A percentile compares a stretch with the other conserved stretches of the same genome.
These are phyloP conservation scores for Myotis pilosus DNA, from an alignment of 2,797 vertebrate genomes.

Conservation along the genomic window DNA sequence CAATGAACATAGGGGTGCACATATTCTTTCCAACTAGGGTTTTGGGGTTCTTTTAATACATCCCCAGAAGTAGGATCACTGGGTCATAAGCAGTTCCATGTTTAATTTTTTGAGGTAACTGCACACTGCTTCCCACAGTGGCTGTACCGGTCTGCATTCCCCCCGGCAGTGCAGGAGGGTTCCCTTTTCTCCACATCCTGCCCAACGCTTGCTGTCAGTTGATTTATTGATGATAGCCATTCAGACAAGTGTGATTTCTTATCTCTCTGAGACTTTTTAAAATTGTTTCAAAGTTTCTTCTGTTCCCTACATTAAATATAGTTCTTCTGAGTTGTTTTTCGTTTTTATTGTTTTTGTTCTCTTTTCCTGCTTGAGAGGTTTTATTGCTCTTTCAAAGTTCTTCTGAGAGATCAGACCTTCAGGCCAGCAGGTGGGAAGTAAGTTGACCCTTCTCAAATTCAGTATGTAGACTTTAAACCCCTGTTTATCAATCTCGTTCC, in stretches of 20 bases:
- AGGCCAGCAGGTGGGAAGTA: neutral
- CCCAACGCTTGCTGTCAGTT: neutral
- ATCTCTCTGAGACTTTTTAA: neutral
- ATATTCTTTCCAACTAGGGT: no score
- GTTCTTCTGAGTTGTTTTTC: neutral
- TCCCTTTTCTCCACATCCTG: neutral
- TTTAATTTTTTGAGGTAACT: no score
- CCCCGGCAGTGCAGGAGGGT: neutral
- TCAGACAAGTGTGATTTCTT: neutral
- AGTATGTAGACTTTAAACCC: neutral
- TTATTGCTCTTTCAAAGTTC: neutral
- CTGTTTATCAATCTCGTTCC: neutral
- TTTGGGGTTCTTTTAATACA: no score
- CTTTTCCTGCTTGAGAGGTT: neutral
- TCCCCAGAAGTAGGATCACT: no score
- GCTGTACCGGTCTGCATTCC: neutral
- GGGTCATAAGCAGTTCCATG: no score
- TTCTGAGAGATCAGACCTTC: neutral
- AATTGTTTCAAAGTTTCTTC: constrained; percentile 4
- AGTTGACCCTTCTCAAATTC: neutral
- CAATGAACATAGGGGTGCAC: no score
- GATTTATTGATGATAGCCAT: neutral
- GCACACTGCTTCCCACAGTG: no score
- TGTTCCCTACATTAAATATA: neutral
- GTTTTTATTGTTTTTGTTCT: neutral